These are phyloP conservation scores for Telmatherina bonti DNA, from an alignment of 2,797 vertebrate genomes.

Conservation along the genomic window DNA sequence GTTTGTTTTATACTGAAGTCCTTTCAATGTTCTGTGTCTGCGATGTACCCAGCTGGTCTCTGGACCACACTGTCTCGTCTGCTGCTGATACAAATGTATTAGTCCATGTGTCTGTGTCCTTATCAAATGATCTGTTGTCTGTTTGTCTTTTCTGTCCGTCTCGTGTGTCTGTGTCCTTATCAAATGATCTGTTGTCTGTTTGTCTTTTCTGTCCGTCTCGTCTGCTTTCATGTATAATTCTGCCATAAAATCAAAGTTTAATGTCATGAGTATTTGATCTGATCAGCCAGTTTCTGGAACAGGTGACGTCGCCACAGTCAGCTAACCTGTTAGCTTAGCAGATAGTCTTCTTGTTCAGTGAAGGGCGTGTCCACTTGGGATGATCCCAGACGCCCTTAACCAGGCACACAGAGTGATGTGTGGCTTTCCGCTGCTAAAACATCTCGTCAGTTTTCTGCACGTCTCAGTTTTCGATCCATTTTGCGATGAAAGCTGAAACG, in stretches of 20 bases:
- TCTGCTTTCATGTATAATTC: constrained; percentile 20
- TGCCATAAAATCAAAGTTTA: constrained; percentile 14
- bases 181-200: constrained; percentile 34
- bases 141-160: constrained; percentile 34
- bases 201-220: constrained; percentile 33
- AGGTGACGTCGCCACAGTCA: constrained; percentile 8
- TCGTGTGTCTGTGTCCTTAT: constrained; percentile 34
- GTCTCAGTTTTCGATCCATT: constrained; percentile 6
- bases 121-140: constrained; percentile 32
- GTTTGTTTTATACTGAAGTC: constrained; percentile 24
- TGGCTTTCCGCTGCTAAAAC: constrained; percentile 1
- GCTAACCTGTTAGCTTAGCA: constrained; percentile 11
- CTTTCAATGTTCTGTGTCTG: not conserved
- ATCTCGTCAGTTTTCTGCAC: constrained; percentile 24
- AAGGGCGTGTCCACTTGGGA: not conserved
- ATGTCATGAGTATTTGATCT: constrained; percentile 14
- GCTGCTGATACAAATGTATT: not conserved
- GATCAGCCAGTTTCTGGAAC: constrained; percentile 33
- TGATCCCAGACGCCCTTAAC: not conserved
- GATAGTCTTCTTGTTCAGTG: not conserved
- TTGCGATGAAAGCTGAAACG: constrained; percentile 23
- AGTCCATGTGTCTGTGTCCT: constrained; percentile 41
- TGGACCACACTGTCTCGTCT: constrained; percentile 36
- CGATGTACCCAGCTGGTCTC: constrained; percentile 7
- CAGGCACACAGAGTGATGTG: not conserved